phyloP scores from a whole-genome alignment of 2,888 invertebrate species.

The Clunio marinus region DNA sequence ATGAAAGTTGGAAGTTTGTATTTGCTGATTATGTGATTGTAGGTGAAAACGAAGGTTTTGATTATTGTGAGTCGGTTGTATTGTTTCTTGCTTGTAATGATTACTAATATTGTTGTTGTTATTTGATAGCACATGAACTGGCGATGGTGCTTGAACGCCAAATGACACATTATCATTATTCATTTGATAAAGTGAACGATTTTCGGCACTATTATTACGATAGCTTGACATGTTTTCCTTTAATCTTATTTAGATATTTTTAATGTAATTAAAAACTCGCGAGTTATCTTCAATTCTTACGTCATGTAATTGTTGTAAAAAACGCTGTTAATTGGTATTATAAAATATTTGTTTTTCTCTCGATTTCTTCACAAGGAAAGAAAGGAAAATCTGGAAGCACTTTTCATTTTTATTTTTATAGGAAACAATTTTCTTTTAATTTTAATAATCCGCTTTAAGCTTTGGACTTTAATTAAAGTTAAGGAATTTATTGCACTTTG shows the following conservation, averaged over 20 bases:
- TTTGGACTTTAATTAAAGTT: background rate
- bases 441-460: too few relatives aligned
- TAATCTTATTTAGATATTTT: too few relatives aligned
- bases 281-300: background rate
- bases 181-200: constrained; percentile 32
- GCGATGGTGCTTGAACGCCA: background rate
- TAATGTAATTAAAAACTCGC: background rate
- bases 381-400: constrained; percentile 11
- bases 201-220: constrained; percentile 11
- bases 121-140: constrained; percentile 28
- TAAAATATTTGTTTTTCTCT: constrained; percentile 7
- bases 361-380: background rate
- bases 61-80: constrained; percentile 1
- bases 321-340: too few relatives aligned
- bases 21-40: constrained; percentile 27
- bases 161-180: constrained; percentile 19
- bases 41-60: constrained; percentile 25
- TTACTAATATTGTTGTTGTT: constrained; percentile 9
- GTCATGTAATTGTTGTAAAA: background rate
- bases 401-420: background rate
- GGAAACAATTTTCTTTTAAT: constrained; percentile 1
- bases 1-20: constrained; percentile 39
- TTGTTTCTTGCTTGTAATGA: constrained; percentile 15
- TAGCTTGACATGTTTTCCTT: constrained; percentile 25
- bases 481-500: constrained; percentile 20